These are phyloP conservation scores for Polylopha cassiicola DNA, from an alignment of 2,888 invertebrate genomes.

Conservation along the genomic window DNA sequence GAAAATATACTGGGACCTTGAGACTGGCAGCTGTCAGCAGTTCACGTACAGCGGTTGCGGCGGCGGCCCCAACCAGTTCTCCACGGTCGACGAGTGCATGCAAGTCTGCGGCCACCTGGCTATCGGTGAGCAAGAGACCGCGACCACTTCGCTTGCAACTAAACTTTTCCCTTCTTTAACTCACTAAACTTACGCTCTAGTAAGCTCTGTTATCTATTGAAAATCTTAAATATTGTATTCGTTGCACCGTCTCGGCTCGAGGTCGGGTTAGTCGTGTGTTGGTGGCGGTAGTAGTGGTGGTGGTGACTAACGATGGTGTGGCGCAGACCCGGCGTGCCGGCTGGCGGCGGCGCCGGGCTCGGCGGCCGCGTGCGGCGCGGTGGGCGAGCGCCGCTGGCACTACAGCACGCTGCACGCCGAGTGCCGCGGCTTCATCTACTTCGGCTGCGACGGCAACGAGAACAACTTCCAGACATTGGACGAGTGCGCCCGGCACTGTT, in stretches of 20 bases:
- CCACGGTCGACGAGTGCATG: slow-evolving; percentile 83
- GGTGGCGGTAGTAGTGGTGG: slow-evolving; percentile 18
- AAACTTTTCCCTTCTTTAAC: background rate
- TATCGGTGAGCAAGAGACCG: slow-evolving; percentile 1
- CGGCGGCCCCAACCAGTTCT: slow-evolving; percentile 91
- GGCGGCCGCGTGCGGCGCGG: slow-evolving; percentile 30
- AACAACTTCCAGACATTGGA: slow-evolving; percentile 89
- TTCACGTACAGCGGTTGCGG: slow-evolving; percentile 90
- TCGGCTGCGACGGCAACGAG: slow-evolving; percentile 91
- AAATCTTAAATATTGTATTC: background rate
- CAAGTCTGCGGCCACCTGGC: slow-evolving; percentile 74
- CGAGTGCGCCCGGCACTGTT: slow-evolving; percentile 76
- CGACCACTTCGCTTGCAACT: slow-evolving; percentile 5
- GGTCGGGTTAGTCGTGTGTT: slow-evolving; percentile 19
- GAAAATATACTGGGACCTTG: slow-evolving; percentile 84
- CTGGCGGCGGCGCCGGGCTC: slow-evolving; percentile 42
- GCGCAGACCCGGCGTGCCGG: slow-evolving; percentile 55
- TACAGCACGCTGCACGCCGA: slow-evolving; percentile 81
- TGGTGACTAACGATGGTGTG: slow-evolving; percentile 31
- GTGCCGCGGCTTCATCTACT: slow-evolving; percentile 88
- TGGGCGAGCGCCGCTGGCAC: slow-evolving; percentile 81
- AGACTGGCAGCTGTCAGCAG: no score
- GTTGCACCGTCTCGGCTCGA: slow-evolving; percentile 13
- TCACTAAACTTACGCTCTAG: no score
- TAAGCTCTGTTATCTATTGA: no score